phyloP scores from a whole-genome alignment of 1,140 invertebrate species.

The roundworm (Caenorhabditis elegans) region WBcel235 BX284603.4:5016001-5016500 shows the following conservation, averaged over 20 bases:
- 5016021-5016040: not conserved
- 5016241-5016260: not conserved
- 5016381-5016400: too few relatives aligned
- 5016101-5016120: not conserved
- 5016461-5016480: conserved; percentile 25
- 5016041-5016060: not conserved
- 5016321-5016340: not conserved
- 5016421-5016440: not conserved
- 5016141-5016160: not conserved
- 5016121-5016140: not conserved
- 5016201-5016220: too few relatives aligned
- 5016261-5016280: not conserved
- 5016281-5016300: conserved; percentile 6
- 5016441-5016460: not conserved
- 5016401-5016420: not conserved
- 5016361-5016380: too few relatives aligned
- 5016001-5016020: not conserved
- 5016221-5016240: too few relatives aligned
- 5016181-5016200: not conserved
- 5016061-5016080: not conserved
- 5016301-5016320: conserved; percentile 34
- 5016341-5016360: not conserved
- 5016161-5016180: not conserved
- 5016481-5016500: conserved; percentile 47
- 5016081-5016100: not conserved